These are phyloP conservation scores for Lithophane socia DNA, from an alignment of 2,888 invertebrate species.

Conservation along the genomic window DNA sequence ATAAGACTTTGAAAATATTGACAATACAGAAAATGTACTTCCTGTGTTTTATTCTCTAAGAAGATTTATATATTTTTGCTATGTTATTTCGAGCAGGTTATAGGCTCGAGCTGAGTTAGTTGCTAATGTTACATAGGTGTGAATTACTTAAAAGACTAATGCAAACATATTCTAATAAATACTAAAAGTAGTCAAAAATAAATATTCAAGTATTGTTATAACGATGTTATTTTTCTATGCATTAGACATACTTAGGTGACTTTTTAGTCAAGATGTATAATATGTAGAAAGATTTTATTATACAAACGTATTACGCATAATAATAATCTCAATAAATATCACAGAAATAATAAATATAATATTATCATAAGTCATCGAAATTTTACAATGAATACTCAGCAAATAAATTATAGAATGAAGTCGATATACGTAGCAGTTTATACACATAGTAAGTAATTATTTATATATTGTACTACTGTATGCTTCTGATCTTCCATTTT, in stretches of 20 bases:
- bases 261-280: slow-evolving; percentile 47
- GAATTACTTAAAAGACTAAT: slow-evolving; percentile 61
- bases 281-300: slow-evolving; percentile 38
- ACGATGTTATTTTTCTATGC: slow-evolving; percentile 46
- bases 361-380: slow-evolving; percentile 1
- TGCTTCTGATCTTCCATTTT: slow-evolving; percentile 17
- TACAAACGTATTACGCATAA: slow-evolving; percentile 50
- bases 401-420: slow-evolving; percentile 16
- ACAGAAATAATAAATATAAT: slow-evolving; percentile 5
- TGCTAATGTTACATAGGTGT: slow-evolving; percentile 52
- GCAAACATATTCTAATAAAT: slow-evolving; percentile 58
- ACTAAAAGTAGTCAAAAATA: slow-evolving; percentile 36
- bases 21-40: slow-evolving; percentile 56
- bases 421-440: slow-evolving; percentile 29
- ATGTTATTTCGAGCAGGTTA: slow-evolving; percentile 46
- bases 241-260: slow-evolving; percentile 40
- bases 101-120: slow-evolving; percentile 43
- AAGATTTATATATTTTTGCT: slow-evolving; percentile 49
- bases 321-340: slow-evolving; percentile 50
- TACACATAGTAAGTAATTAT: slow-evolving; percentile 1
- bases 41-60: slow-evolving; percentile 40
- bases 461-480: slow-evolving; percentile 14
- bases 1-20: slow-evolving; percentile 58
- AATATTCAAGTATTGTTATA: slow-evolving; percentile 43
- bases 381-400: slow-evolving; percentile 31